phyloP scores from a whole-genome alignment of 2,113 vertebrate species.

The Chlorodrepanis virens region DNA sequence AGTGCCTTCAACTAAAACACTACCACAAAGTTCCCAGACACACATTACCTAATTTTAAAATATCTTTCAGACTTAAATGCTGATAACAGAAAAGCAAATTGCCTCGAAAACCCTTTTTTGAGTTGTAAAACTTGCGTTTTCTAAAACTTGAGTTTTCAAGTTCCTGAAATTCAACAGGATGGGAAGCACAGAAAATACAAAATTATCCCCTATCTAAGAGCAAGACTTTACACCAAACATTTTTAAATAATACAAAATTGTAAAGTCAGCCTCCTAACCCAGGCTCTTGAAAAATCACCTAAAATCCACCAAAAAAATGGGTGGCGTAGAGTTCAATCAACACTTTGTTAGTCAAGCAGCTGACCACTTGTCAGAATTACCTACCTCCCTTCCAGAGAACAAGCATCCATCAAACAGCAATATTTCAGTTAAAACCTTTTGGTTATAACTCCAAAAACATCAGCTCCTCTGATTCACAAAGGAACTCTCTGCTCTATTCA shows the following conservation, averaged over 20 bases:
- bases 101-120: not conserved
- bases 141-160: not conserved
- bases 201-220: not conserved
- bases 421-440: not conserved
- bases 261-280: not conserved
- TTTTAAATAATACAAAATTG: not conserved
- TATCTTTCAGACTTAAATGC: not conserved
- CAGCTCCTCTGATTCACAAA: not conserved
- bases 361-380: not conserved
- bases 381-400: not conserved
- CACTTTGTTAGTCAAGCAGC: accelerated
- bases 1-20: not conserved
- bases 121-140: not conserved
- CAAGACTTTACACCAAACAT: not conserved
- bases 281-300: not conserved
- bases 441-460: not conserved
- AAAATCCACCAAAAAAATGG: not conserved
- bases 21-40: not conserved
- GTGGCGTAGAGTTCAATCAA: not conserved
- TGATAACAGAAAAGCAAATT: not conserved
- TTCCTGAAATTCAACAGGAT: not conserved
- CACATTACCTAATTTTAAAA: not conserved
- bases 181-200: not conserved
- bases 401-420: not conserved
- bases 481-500: not conserved